These are phyloP conservation scores for Enteromius trimaculatus DNA, from an alignment of 2,797 vertebrate species.

Conservation along the genomic window DNA sequence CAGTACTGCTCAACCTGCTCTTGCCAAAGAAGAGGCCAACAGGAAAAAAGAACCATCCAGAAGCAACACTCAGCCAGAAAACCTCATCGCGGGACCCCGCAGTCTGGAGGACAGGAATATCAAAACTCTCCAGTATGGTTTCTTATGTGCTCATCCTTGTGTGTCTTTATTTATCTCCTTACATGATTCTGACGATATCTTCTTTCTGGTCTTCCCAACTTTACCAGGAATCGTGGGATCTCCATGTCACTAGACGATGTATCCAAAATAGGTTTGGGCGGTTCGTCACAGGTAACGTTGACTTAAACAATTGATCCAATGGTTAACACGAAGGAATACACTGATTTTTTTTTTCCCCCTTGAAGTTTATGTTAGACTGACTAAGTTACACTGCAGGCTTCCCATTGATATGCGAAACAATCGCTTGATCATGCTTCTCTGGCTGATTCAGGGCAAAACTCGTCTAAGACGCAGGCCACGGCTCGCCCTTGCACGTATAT, in stretches of 20 bases:
- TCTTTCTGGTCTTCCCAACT: not conserved
- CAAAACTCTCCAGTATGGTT: conserved; percentile 68
- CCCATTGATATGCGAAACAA: not conserved
- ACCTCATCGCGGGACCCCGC: conserved; percentile 49
- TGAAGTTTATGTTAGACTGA: not conserved
- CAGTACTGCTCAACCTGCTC: conserved; percentile 73
- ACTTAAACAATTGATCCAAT: not conserved
- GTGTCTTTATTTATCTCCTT: not conserved
- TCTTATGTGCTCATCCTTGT: not conserved
- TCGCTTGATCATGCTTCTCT: conserved; percentile 52
- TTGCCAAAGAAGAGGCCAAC: conserved; percentile 80
- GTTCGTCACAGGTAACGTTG: conserved; percentile 30
- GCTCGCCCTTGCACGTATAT: conserved; percentile 54
- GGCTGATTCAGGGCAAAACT: conserved; percentile 50
- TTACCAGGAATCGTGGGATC: conserved; percentile 69
- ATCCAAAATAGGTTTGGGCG: conserved; percentile 56
- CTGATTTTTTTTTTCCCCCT: not conserved
- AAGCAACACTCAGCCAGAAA: conserved; percentile 62
- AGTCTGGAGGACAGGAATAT: conserved; percentile 63
- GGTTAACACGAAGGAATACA: not conserved
- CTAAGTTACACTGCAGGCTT: not conserved
- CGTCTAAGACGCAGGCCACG: conserved; percentile 50
- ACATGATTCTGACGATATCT: not conserved
- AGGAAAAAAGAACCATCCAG: conserved; percentile 63
- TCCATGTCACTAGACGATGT: conserved; percentile 74